Evolutionary conservation across 2,888 invertebrate genomes (phyloP).

Genomic region (Leucozona laternaria): DNA sequence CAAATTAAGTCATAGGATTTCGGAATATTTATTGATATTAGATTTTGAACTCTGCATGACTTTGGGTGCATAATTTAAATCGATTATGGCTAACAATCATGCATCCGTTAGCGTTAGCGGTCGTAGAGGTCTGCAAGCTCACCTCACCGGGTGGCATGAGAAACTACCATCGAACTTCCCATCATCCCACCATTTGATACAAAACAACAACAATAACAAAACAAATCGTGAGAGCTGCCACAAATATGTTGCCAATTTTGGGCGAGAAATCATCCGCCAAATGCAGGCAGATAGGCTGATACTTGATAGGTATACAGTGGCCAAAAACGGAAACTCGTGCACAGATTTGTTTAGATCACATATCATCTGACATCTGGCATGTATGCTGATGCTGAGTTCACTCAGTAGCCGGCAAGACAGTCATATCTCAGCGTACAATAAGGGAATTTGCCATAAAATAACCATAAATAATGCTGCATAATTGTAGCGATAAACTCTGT

Average conservation of each 20-base stretch:
- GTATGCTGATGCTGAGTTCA: conserved; percentile 31
- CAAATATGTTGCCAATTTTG: conserved; percentile 64
- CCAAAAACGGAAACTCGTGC: conserved; percentile 72
- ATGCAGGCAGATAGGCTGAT: conserved; percentile 20
- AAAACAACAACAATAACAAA: conserved; percentile 7
- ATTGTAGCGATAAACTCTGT: conserved; percentile 69
- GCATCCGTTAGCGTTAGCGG: conserved; percentile 56
- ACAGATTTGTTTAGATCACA: conserved; percentile 72
- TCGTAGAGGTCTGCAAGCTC: conserved; percentile 16
- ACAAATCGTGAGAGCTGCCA: conserved; percentile 61
- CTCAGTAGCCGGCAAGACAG: conserved; percentile 58
- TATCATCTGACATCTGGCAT: conserved; percentile 71
- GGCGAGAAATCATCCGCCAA: conserved; percentile 62
- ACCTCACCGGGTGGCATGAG: conserved; percentile 56
- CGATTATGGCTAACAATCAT: conserved; percentile 68
- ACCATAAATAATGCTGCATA: conserved; percentile 70
- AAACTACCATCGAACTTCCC: conserved; percentile 42
- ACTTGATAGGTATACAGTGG: not conserved
- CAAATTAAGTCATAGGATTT: conserved; percentile 70
- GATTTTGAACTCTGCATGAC: conserved; percentile 70
- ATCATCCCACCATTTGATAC: conserved; percentile 5
- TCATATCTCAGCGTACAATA: conserved; percentile 48
- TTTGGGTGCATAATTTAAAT: conserved; percentile 66
- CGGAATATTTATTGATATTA: conserved; percentile 67
- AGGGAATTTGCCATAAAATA: conserved; percentile 68